phyloP scores from a whole-genome alignment of 2,888 invertebrate species.

The Schizotus pectinicornis region DNA sequence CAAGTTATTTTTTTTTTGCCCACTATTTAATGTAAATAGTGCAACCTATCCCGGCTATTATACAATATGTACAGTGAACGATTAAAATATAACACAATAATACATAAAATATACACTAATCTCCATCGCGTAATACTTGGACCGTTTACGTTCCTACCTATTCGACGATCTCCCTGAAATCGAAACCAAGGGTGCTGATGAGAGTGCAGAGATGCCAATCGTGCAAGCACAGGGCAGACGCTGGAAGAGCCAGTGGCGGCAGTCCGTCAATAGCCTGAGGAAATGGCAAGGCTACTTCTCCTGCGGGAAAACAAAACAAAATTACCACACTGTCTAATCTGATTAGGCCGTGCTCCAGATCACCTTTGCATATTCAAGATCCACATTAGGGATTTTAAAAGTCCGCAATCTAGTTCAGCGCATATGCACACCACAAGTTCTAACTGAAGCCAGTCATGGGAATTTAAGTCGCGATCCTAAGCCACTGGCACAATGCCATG shows the following conservation, averaged over 20 bases:
- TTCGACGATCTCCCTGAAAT: constrained; percentile 15
- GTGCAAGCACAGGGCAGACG: constrained; percentile 46
- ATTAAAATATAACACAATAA: constrained; percentile 46
- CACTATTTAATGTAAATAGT: constrained; percentile 57
- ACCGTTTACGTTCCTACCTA: constrained; percentile 16
- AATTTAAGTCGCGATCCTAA: too few relatives aligned
- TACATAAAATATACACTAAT: constrained; percentile 42
- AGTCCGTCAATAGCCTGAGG: constrained; percentile 49
- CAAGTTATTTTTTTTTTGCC: constrained; percentile 36
- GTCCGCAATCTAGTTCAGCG: too few relatives aligned
- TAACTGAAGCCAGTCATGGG: too few relatives aligned
- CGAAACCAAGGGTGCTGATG: constrained; percentile 2
- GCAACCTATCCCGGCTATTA: constrained; percentile 46
- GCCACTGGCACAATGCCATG: too few relatives aligned
- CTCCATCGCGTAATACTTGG: constrained; percentile 40
- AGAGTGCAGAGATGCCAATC: constrained; percentile 50
- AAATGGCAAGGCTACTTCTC: constrained; percentile 50
- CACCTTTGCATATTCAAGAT: too few relatives aligned
- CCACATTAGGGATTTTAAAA: too few relatives aligned
- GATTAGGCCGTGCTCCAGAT: too few relatives aligned
- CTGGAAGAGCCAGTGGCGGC: constrained; percentile 48
- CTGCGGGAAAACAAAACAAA: neutral
- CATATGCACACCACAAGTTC: too few relatives aligned
- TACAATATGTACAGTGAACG: constrained; percentile 55
- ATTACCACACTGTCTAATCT: neutral